Evolutionary conservation across 1,140 invertebrate species (phyloP).

Genomic region (Acromyrmex heyeri): DNA sequence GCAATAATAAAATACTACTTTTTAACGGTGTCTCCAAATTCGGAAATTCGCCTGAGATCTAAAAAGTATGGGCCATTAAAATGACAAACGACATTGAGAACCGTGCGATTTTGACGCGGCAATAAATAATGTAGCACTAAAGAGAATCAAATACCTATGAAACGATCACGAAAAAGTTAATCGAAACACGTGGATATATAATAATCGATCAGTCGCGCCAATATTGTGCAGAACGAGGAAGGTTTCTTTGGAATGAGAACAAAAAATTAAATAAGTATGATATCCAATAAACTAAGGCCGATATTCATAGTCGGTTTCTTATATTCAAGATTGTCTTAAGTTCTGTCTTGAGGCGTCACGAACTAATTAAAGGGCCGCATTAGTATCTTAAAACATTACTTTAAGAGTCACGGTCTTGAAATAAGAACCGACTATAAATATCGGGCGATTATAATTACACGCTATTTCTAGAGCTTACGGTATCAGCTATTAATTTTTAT

Average conservation of each 20-base stretch:
- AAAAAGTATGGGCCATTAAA: conserved; percentile 4
- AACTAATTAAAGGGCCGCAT: no score
- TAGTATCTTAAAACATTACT: no score
- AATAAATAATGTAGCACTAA: not conserved
- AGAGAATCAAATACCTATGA: not conserved
- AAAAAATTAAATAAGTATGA: not conserved
- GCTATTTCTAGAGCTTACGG: not conserved
- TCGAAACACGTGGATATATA: conserved; percentile 8
- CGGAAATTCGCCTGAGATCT: not conserved
- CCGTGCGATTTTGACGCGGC: not conserved
- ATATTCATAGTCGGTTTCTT: no score
- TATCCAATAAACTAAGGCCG: not conserved
- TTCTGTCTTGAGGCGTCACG: no score
- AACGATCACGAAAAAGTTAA: not conserved
- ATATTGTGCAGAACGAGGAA: not conserved
- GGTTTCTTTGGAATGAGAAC: not conserved
- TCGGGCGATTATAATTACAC: not conserved
- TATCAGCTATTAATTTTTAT: not conserved
- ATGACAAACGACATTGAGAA: not conserved
- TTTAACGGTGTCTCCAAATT: conserved; percentile 38
- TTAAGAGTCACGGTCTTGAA: no score
- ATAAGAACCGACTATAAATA: no score
- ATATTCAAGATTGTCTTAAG: no score
- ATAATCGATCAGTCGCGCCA: not conserved
- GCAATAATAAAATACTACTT: conserved; percentile 37